Conservation (phyloP, 2,888 invertebrate species). For the Amorpha juglandis region DNA sequence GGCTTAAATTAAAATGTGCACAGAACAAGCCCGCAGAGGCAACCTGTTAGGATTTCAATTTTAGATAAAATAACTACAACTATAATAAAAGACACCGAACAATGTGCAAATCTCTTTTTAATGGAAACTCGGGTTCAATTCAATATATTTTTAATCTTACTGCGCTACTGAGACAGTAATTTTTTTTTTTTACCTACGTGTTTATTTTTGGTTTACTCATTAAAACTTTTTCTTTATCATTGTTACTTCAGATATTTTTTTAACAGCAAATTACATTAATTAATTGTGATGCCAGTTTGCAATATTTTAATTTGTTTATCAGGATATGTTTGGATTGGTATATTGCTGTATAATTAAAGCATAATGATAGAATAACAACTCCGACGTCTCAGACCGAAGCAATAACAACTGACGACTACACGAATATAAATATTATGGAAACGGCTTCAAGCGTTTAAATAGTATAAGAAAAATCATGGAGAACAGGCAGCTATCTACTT, state of each 20-base stretch:
- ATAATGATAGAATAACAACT: slow-evolving; percentile 28
- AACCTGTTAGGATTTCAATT: slow-evolving; percentile 27
- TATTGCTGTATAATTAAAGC: slow-evolving; percentile 12
- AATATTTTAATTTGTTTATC: neutral
- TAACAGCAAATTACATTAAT: neutral
- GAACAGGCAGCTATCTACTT: too few species aligned
- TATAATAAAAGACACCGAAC: slow-evolving; percentile 18
- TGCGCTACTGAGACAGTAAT: neutral
- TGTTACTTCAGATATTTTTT: neutral
- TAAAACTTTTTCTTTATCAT: neutral
- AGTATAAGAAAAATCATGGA: too few species aligned
- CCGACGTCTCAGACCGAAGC: slow-evolving; percentile 12
- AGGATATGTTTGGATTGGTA: slow-evolving; percentile 9
- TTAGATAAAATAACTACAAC: slow-evolving; percentile 26
- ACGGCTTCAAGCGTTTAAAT: neutral
- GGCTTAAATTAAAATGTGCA: slow-evolving; percentile 5
- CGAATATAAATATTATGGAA: slow-evolving; percentile 5
- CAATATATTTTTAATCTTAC: slow-evolving; percentile 10
- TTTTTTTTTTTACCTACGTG: neutral
- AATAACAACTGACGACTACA: slow-evolving; percentile 24
- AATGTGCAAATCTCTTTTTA: slow-evolving; percentile 13
- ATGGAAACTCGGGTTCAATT: slow-evolving; percentile 21
- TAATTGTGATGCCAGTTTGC: neutral
- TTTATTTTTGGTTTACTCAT: neutral
- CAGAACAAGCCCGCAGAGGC: slow-evolving; percentile 3